phyloP scores from a whole-genome alignment of 2,113 vertebrate genomes.

The Cervus canadensis region DNA sequence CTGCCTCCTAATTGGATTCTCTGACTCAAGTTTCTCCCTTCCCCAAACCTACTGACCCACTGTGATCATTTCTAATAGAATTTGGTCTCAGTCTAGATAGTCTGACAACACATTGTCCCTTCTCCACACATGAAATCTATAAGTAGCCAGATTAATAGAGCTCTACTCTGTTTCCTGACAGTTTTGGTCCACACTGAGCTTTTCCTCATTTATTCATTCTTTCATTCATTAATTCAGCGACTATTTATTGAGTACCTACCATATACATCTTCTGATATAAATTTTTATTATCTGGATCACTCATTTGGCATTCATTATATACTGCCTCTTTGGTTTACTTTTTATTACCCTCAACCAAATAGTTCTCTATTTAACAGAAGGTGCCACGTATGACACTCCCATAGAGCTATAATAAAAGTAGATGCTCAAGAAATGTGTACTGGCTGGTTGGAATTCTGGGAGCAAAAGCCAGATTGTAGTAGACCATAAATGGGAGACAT shows the following conservation, averaged over 20 bases:
- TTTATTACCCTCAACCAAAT: slow-evolving; percentile 2
- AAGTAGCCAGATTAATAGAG: background rate
- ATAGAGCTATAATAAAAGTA: background rate
- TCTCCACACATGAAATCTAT: background rate
- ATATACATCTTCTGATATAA: background rate
- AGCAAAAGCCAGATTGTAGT: background rate
- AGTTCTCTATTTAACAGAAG: background rate
- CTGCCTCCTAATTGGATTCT: background rate
- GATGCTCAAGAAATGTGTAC: background rate
- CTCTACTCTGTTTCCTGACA: background rate
- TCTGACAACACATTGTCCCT: background rate
- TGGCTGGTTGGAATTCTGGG: background rate
- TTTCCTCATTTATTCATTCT: background rate
- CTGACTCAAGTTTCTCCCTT: background rate
- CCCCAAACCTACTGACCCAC: background rate
- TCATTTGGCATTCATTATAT: background rate
- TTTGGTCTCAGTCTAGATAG: background rate
- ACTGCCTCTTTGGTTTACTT: slow-evolving; percentile 3
- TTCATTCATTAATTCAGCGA: background rate
- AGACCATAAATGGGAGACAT: background rate
- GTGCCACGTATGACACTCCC: background rate
- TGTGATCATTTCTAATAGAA: slow-evolving; percentile 22
- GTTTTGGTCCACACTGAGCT: background rate
- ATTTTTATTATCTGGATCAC: background rate
- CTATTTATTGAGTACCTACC: background rate